Conservation (phyloP, 2,888 invertebrate genomes). For the Zele albiditarsus region DNA sequence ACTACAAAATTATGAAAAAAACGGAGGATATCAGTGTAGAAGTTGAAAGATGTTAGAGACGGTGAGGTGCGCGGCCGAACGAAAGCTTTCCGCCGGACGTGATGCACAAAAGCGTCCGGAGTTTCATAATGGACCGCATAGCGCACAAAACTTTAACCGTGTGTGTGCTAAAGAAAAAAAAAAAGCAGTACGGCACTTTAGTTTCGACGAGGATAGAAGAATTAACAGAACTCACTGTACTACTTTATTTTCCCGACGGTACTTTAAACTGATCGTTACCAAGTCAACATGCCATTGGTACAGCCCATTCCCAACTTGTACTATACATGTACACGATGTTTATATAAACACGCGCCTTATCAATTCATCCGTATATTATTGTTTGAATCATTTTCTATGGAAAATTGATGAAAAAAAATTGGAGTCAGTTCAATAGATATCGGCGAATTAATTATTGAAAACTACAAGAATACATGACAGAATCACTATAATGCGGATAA, state of each 20-base stretch:
- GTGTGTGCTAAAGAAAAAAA: not conserved
- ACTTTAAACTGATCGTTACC: constrained; percentile 1
- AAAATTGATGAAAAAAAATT: no score
- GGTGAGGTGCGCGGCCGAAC: not conserved
- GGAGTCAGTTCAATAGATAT: no score
- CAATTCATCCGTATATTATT: no score
- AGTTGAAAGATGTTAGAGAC: constrained; percentile 2
- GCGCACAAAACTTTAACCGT: constrained; percentile 28
- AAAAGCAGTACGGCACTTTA: constrained; percentile 1
- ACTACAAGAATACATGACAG: no score
- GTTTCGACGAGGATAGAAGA: not conserved
- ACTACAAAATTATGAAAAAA: not conserved
- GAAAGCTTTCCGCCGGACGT: constrained; percentile 29
- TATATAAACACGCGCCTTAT: not conserved
- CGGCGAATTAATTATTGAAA: no score
- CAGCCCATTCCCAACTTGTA: not conserved
- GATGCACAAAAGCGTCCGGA: constrained; percentile 31
- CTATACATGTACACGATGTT: not conserved
- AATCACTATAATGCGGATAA: no score
- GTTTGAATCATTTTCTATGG: no score
- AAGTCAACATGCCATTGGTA: not conserved
- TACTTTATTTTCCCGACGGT: not conserved
- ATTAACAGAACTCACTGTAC: constrained; percentile 1
- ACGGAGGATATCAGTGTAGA: not conserved
- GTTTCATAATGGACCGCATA: constrained; percentile 28